phyloP scores from a whole-genome alignment of 2,888 invertebrate species.

The Oegoconia quadripuncta region DNA sequence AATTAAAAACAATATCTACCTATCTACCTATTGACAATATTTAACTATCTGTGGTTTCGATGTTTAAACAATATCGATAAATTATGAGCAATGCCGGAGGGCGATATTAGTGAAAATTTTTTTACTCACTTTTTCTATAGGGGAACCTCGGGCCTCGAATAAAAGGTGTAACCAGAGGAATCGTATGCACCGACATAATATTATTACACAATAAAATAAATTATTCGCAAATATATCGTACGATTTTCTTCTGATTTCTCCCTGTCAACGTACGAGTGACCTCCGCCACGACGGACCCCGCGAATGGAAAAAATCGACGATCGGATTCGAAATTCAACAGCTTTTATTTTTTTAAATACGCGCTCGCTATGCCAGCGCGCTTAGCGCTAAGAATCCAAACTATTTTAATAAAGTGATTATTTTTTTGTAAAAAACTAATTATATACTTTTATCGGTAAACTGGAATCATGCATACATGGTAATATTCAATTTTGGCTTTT shows the following conservation, averaged over 20 bases:
- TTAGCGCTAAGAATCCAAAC: no score
- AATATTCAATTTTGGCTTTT: no score
- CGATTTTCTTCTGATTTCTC: constrained; percentile 28
- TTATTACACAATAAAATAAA: constrained; percentile 25
- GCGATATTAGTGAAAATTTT: constrained; percentile 15
- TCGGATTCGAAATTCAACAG: constrained; percentile 52
- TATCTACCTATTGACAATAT: no score
- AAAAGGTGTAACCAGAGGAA: constrained; percentile 69
- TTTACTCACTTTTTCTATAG: constrained; percentile 71
- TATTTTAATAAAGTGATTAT: no score
- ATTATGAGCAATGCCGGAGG: constrained; percentile 1
- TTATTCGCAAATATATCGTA: constrained; percentile 26
- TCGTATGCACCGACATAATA: constrained; percentile 74
- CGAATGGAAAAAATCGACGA: constrained; percentile 62
- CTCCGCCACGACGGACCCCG: constrained; percentile 37
- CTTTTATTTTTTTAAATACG: background rate
- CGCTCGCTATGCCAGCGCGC: no score
- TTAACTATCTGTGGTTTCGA: no score
- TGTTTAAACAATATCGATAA: no score
- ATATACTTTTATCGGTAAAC: no score
- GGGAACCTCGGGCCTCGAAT: constrained; percentile 75
- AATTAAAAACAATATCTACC: no score
- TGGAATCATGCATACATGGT: no score
- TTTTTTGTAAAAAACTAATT: no score
- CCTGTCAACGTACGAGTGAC: constrained; percentile 39